These are phyloP conservation scores for Clostera curtula DNA, from an alignment of 2,888 invertebrate genomes.

Conservation along the genomic window DNA sequence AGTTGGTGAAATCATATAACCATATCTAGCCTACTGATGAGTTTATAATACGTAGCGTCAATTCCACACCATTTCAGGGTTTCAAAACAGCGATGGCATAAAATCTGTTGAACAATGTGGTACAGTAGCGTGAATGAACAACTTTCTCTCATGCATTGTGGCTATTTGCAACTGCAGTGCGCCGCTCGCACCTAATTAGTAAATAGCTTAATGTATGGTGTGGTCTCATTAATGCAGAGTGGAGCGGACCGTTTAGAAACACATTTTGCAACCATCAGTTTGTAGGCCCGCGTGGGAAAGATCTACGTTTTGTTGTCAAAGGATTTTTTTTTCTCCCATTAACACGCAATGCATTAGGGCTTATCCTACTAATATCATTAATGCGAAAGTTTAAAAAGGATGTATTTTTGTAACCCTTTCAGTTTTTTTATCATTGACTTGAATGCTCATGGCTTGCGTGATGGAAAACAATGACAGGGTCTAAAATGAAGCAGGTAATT, in stretches of 20 bases:
- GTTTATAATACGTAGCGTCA: no score
- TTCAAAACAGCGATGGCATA: conserved; percentile 17
- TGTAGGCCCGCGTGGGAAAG: conserved; percentile 16
- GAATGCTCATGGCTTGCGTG: no score
- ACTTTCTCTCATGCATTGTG: conserved; percentile 33
- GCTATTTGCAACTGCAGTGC: conserved; percentile 36
- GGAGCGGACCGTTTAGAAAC: conserved; percentile 40
- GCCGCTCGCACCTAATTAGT: conserved; percentile 56
- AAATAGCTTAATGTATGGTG: conserved; percentile 60
- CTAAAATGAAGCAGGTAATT: no score
- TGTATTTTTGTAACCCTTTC: no score
- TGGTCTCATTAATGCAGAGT: conserved; percentile 51
- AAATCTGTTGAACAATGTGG: conserved; percentile 26
- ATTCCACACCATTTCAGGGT: not conserved
- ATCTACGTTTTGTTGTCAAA: conserved; percentile 18
- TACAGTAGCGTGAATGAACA: conserved; percentile 31
- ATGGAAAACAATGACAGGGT: no score
- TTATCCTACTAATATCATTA: no score
- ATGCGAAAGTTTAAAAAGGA: no score
- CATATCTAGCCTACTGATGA: no score
- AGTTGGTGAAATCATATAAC: no score
- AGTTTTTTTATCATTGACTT: no score
- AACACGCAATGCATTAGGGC: not conserved
- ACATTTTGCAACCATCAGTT: conserved; percentile 27
- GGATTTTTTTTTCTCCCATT: not conserved